Evolutionary conservation across 1,140 invertebrate genomes (phyloP).

Genomic region (Trichonephila inaurata): DNA sequence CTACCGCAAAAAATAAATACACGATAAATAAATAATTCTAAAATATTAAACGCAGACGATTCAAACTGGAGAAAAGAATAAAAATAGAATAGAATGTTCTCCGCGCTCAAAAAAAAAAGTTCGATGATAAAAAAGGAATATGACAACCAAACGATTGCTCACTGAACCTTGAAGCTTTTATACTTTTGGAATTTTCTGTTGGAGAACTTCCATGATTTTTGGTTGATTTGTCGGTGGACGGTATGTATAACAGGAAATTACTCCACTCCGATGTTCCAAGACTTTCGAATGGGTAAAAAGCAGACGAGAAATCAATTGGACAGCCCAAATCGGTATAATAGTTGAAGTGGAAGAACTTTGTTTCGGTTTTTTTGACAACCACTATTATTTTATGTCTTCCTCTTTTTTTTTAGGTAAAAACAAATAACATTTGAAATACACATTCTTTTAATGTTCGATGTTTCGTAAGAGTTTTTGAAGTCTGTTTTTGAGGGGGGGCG

Average conservation of each 20-base stretch:
- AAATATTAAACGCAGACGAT: constrained; percentile 47
- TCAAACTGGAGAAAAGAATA: neutral
- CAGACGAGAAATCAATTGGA: constrained; percentile 64
- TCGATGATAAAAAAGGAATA: constrained; percentile 64
- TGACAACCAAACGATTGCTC: constrained; percentile 59
- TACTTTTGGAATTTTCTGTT: constrained; percentile 18
- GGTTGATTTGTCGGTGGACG: constrained; percentile 53
- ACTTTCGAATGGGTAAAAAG: constrained; percentile 42
- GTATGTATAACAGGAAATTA: constrained; percentile 52
- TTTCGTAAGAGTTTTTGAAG: constrained; percentile 1
- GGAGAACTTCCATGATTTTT: constrained; percentile 55
- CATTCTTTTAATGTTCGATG: constrained; percentile 13
- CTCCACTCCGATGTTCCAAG: constrained; percentile 27
- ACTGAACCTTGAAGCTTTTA: constrained; percentile 62
- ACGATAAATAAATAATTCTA: constrained; percentile 18
- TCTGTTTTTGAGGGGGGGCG: neutral
- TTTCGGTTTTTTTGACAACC: constrained; percentile 53
- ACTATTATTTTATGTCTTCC: constrained; percentile 60
- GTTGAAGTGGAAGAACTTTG: constrained; percentile 55
- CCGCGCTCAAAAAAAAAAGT: neutral
- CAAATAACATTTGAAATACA: constrained; percentile 41
- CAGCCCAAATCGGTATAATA: constrained; percentile 64
- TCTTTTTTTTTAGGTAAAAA: neutral
- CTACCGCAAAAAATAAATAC: neutral
- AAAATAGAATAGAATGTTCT: neutral